These are phyloP conservation scores for Hypothenemus hampei DNA, from an alignment of 1,140 invertebrate species.

Conservation along the genomic window DNA sequence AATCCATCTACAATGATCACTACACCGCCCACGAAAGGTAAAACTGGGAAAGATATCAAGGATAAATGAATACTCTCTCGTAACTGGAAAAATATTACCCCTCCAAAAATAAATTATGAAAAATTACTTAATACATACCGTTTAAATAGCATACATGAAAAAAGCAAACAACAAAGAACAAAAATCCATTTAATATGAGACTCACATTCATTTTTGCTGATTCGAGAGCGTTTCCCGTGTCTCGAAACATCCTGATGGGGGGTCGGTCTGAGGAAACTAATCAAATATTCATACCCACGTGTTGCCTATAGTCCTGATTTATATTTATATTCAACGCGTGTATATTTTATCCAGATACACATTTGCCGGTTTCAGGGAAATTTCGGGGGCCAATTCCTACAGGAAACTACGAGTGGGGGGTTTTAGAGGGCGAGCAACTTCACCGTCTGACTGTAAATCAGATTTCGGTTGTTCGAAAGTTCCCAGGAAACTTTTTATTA, in stretches of 20 bases:
- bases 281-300: conserved; percentile 28
- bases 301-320: conserved; percentile 29
- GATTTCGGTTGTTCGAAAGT: neutral
- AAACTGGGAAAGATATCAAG: too few species aligned
- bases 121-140: too few species aligned
- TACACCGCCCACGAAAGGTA: too few species aligned
- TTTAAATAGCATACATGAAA: too few species aligned
- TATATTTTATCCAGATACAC: conserved; percentile 22
- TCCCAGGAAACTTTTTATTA: neutral
- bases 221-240: conserved; percentile 20
- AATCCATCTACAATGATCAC: too few species aligned
- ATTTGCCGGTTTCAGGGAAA: conserved; percentile 12
- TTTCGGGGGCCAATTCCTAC: conserved; percentile 11
- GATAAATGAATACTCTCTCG: too few species aligned
- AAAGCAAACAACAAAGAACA: conserved; percentile 7
- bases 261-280: conserved; percentile 2
- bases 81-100: too few species aligned
- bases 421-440: conserved; percentile 4
- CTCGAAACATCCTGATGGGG: conserved; percentile 7
- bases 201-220: conserved; percentile 23
- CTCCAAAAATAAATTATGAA: too few species aligned
- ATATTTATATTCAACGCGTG: conserved; percentile 27
- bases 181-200: conserved; percentile 4
- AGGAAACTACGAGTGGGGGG: neutral
- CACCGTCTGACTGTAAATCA: conserved; percentile 14